Base-by-base conservation (phyloP, 2,888 invertebrate species). In the Drosophila formosana region DNA sequence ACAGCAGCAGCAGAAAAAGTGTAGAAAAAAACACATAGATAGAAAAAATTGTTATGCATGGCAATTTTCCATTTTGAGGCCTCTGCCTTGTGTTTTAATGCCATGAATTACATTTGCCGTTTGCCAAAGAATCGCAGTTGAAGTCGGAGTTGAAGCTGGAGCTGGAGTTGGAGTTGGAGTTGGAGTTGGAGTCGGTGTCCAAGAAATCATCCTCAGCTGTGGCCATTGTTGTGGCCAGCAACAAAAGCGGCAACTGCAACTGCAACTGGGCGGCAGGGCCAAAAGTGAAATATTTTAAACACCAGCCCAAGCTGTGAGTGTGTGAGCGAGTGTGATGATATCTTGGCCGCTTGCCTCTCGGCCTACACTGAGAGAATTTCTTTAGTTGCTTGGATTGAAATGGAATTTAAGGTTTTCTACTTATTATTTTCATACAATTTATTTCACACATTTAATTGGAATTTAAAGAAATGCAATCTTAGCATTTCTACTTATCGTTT, bases 271-370 rank as follows among this genome's bases (percentile, higher is more conserved):
- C 80, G 67, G 67, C 70, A 55, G 70, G 75, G 66, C 70, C 89
- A 88, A 90, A 90, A 86, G 87, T 90, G 87, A 89, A 90, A 89
- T 90, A 89, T 86, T 85, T 86, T 78, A 89, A 85, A 87, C 88
- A 84, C 89, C 84, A 78, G 63, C 75, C 57, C 70, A 55, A 55
- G 70, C 26, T 32, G 28, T 43, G 13, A 37, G 49, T 55, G n/a
- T 55, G 32, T 60, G 51, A 70, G 37, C 72, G 55, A 52, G 51
- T 25, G 13, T 45, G 76, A 75, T 78, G 67, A 68, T 75, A 78
- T 75, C 79, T 75, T 57, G 0, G 6, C 18, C 18, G 13, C 39
- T 41, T 55, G 55, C 55, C 23, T 43, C n/a, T 26, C n/a, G 11
- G 25, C 56, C 60, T 46, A 72, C 37, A 37, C 37, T 37, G 60